Conservation (phyloP, 1,140 invertebrate species). For the Lordiphosa mommai region DNA sequence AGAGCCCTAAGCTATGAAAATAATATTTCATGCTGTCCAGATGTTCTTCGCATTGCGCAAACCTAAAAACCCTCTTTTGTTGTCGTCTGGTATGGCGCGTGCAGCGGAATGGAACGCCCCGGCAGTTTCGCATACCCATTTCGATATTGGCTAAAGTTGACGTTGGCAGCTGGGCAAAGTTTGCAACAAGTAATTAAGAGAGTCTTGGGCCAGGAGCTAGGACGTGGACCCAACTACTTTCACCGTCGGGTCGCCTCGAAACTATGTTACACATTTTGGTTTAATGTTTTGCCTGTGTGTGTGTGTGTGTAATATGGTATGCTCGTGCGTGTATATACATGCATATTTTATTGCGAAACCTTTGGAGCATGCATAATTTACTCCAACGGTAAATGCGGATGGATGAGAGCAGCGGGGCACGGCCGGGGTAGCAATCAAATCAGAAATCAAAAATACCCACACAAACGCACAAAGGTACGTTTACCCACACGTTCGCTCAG, state of each 20-base stretch:
- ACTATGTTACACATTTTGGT: constrained; percentile 43
- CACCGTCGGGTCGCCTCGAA: constrained; percentile 14
- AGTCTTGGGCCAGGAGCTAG: constrained; percentile 1
- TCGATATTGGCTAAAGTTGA: constrained; percentile 4
- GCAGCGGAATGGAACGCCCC: neutral
- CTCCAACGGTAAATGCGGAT: constrained; percentile 30
- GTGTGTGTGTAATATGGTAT: neutral
- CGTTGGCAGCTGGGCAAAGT: constrained; percentile 8
- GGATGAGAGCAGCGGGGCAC: constrained; percentile 16
- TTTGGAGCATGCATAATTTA: constrained; percentile 51
- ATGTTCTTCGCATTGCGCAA: neutral
- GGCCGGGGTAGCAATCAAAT: constrained; percentile 33
- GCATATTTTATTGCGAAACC: constrained; percentile 23
- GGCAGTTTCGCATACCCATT: neutral
- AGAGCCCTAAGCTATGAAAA: neutral
- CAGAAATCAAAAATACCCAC: constrained; percentile 13
- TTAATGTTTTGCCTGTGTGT: constrained; percentile 10
- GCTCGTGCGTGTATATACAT: constrained; percentile 5
- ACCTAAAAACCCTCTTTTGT: neutral
- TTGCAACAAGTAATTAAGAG: constrained; percentile 18
- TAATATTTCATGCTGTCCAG: neutral
- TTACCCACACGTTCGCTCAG: too few species aligned
- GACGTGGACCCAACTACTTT: neutral
- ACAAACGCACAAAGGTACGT: neutral
- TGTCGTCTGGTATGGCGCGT: neutral